Base-by-base conservation (phyloP, 53 echinoderm and acorn worm genomes). In the Arbacia lixula region DNA sequence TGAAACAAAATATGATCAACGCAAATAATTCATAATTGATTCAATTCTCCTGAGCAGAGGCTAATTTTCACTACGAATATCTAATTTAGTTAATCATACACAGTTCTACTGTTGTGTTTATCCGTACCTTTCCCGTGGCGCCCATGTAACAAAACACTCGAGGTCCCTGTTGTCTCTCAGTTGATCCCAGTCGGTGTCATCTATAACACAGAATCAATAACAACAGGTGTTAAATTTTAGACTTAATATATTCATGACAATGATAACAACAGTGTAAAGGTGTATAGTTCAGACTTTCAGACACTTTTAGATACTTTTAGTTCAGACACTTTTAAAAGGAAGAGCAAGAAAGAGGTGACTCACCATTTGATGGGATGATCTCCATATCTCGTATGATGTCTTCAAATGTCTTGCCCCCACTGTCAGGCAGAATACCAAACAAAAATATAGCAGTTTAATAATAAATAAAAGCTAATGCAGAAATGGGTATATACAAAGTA, bases 151-250 rank as follows among this genome's bases (percentile, higher is more conserved):
- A 66, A 98, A 84, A 30, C 92, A 86, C 57, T 86, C 83, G 24
- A 98, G 88, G 77, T 98, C 98, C 35, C 98, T 90, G 51, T 98
- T 95, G 50, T 98, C 98, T 12, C 86, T 83, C 5, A 98, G 68
- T 29, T 90, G 86, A 51, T 92, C 88, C 98, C 98, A 97, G 8
- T 92, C 90, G 36, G 86, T 90, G 42, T 92, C 88, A 88, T 93
- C 95, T 95, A 68, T 36, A 58, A 50, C 28, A 27, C 11, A 49
- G 6, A 51, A 40, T 68, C 17, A 36, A 68, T 68, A 5, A 68
- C 4, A 21, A 56, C 26, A 16, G 0, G 22, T 56, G 50, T 17
- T 50, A 1, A 14, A 50, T 35, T 24, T 5, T 36, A 69, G 24
- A 37, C 27, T 42, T 43, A 84, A 34, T 5, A 37, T n/a, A n/a